phyloP scores from a whole-genome alignment of 2,797 vertebrate genomes.

The Halcyon chelicuti region DNA sequence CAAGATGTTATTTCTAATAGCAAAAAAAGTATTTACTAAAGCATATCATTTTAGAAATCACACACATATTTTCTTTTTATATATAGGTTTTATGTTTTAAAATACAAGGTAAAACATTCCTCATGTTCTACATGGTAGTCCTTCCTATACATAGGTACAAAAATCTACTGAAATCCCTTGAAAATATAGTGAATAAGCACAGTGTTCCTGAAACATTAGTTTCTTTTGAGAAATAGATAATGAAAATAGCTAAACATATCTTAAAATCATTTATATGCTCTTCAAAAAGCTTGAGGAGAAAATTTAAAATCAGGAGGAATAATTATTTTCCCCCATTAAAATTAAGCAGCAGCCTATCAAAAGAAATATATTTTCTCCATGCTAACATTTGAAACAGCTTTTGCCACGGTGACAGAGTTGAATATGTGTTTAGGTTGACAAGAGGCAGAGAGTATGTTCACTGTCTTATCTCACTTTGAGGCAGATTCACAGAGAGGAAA shows the following conservation, averaged over 20 bases:
- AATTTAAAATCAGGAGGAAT: background rate
- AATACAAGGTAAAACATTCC: background rate
- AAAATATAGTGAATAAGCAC: background rate
- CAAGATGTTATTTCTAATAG: background rate
- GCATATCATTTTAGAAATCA: background rate
- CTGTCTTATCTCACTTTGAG: background rate
- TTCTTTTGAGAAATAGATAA: background rate
- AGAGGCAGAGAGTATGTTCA: background rate
- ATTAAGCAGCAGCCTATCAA: background rate
- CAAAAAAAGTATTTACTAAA: background rate
- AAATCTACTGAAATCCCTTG: background rate
- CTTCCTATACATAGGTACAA: background rate
- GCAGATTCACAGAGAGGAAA: conserved; percentile 17
- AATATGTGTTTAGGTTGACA: background rate
- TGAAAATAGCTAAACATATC: background rate
- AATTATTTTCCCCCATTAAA: background rate
- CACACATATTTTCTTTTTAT: background rate
- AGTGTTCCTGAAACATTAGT: background rate
- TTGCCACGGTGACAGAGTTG: background rate
- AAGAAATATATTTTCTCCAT: background rate
- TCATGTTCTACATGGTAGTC: background rate
- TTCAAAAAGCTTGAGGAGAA: background rate
- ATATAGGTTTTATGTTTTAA: background rate
- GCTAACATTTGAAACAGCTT: background rate
- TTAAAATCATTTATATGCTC: background rate